Conservation (phyloP, 2,113 vertebrate genomes). For the Ascaphus truei region DNA sequence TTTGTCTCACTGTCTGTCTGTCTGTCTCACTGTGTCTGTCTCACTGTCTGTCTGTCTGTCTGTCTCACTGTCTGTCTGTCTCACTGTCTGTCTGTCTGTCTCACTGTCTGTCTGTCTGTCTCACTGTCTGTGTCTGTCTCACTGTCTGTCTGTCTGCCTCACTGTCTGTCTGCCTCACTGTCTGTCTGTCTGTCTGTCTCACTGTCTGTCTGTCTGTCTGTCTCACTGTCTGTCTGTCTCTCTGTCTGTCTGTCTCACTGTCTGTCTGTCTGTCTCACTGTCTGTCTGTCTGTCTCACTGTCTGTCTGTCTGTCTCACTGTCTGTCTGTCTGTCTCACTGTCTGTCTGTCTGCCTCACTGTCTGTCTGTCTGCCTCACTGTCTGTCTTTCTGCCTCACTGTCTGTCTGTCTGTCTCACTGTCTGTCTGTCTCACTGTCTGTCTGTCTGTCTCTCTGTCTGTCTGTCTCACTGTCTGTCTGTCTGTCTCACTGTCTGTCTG, state of each 20-base stretch:
- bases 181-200: background rate
- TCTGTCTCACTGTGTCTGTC: background rate
- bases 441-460: slow-evolving; percentile 9
- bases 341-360: background rate
- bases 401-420: background rate
- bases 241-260: background rate
- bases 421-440: background rate
- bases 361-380: background rate
- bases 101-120: background rate
- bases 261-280: background rate
- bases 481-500: background rate
- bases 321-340: background rate
- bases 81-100: background rate
- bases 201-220: background rate
- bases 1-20: background rate
- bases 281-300: background rate
- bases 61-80: background rate
- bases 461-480: background rate
- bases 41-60: background rate
- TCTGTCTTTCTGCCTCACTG: background rate
- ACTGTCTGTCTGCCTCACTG: background rate
- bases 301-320: background rate
- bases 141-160: background rate
- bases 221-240: background rate
- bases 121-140: background rate